Conservation (phyloP, 2,113 vertebrate species). For the Capricornis sumatraensis region DNA sequence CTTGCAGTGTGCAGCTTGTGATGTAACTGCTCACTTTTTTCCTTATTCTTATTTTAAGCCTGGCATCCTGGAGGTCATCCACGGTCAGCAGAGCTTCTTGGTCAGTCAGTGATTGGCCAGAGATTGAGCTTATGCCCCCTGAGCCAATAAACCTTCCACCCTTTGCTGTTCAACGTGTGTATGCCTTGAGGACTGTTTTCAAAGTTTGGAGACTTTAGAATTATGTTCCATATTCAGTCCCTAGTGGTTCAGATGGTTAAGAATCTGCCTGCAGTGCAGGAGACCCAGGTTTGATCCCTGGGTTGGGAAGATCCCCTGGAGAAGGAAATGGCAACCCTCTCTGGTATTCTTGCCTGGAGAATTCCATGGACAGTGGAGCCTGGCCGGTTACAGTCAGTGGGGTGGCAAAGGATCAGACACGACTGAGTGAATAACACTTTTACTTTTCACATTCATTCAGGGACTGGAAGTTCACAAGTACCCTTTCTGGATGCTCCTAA, state of each 20-base stretch:
- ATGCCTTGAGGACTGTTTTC: constrained; percentile 9
- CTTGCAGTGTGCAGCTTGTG: background rate
- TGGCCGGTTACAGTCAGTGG: background rate
- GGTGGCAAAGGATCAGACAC: background rate
- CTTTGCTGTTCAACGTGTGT: background rate
- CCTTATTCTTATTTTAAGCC: constrained; percentile 12
- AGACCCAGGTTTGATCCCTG: background rate
- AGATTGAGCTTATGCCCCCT: background rate
- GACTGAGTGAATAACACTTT: background rate
- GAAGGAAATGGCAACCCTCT: background rate
- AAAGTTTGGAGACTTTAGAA: background rate
- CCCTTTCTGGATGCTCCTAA: background rate
- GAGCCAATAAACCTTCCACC: background rate
- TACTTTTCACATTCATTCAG: background rate
- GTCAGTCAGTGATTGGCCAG: background rate
- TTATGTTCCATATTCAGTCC: background rate
- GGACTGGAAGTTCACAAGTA: background rate
- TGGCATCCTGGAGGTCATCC: background rate
- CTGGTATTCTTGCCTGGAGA: background rate
- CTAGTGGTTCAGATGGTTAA: background rate
- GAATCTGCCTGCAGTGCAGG: background rate
- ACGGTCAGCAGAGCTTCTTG: background rate
- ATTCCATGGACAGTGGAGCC: background rate
- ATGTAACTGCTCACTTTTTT: background rate
- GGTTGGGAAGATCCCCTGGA: background rate